Evolutionary conservation across 2,888 invertebrate species (phyloP), one percentile per base, ranked within the genome.

Genomic region (Campopleginae sp.): DNA sequence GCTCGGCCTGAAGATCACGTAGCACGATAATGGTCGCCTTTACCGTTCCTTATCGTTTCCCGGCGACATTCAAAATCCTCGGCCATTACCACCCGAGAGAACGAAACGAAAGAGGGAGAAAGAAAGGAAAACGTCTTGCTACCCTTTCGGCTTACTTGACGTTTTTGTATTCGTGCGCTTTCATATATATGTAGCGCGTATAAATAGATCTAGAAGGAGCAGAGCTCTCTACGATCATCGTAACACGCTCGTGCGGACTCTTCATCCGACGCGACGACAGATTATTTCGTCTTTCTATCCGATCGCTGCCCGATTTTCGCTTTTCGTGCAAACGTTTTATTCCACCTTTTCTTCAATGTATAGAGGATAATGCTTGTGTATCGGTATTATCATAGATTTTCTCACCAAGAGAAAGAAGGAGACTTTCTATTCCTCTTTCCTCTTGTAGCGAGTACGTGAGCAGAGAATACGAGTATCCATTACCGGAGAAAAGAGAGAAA

Each of bases 1-100:
- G 88, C 90, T 89, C 89, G 88, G 86, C 87, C 80, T 86, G 89
- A 91, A 90, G 92, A 92, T 92, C 92, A 92, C 92, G 92, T 92
- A 91, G 91, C 89, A 89, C 91, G 92, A 92, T 92, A 92, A 92
- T 92, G 92, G 92, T 91, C 90, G 91, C 91, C 91, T 91, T 77
- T 91, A 89, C 91, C 91, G 88, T 90, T 90, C 91, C 90, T 92
- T 92, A 91, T 92, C 92, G 91, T 90, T 85, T 82, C 82, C 89
- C 88, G 88, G 89, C 90, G 91, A 91, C 92, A 92, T 92, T 92
- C 92, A 92, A 92, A 92, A 92, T 92, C 92, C 91, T 88, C 85
- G 88, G 71, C 87, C 83, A 87, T 86, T 86, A 86, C 86, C 84
- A 81, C 82, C 80, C 82, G 63, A 74, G 71, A 66, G 79, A 86